Percentiles rank a stretch among this genome's conserved stretches.
phyloP scores from a whole-genome alignment of 2,797 vertebrate genomes.

The Petrocephalus schoutedeni region DNA sequence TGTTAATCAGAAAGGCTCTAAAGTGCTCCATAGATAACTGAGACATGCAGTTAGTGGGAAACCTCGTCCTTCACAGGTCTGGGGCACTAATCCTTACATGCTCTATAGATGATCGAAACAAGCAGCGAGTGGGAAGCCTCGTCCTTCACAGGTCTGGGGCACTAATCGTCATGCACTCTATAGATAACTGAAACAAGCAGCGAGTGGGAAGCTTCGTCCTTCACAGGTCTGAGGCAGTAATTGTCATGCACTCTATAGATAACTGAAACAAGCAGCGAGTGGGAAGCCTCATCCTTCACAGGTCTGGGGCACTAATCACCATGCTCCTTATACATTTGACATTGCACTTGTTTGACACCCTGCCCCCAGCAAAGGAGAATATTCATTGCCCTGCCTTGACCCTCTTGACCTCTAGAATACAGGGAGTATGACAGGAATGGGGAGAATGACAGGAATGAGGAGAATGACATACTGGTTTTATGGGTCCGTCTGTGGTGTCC shows the following conservation, averaged over 20 bases:
- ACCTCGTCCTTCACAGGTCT: neutral
- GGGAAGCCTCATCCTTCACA: neutral
- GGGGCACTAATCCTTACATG: neutral
- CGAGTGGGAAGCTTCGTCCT: neutral
- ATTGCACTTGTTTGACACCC: slow-evolving; percentile 2
- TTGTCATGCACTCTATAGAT: neutral
- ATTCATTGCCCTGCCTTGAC: neutral
- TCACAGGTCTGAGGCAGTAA: neutral
- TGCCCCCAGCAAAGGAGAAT: neutral
- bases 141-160: neutral
- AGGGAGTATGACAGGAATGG: slow-evolving; percentile 23
- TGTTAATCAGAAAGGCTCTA: neutral
- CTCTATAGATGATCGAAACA: neutral
- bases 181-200: neutral
- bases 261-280: neutral
- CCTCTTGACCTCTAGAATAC: slow-evolving; percentile 10
- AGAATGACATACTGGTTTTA: slow-evolving; percentile 58
- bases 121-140: neutral
- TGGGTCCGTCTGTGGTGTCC: slow-evolving; percentile 39
- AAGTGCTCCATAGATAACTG: neutral
- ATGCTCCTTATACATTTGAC: neutral
- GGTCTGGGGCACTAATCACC: neutral
- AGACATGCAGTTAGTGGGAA: neutral
- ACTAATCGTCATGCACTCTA: neutral
- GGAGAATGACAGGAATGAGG: slow-evolving; percentile 7